Evolutionary conservation across 2,113 vertebrate species (phyloP).

Genomic region (Globicephala melas): DNA sequence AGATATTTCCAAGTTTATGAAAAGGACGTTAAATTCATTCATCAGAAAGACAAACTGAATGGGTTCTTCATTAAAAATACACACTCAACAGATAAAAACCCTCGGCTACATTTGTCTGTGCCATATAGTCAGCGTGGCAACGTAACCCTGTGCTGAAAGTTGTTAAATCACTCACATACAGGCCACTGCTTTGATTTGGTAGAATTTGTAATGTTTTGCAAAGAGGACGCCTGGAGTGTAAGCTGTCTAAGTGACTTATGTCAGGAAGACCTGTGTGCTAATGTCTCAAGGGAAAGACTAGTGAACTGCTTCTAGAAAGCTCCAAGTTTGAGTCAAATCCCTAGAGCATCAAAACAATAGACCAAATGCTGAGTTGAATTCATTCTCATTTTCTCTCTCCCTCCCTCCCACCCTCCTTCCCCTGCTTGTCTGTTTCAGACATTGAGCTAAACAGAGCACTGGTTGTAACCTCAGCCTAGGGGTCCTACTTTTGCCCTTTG

Average conservation of each 20-base stretch:
- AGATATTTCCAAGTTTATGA: background rate
- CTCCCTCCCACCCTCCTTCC: background rate
- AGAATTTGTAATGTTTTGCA: background rate
- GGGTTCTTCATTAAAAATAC: background rate
- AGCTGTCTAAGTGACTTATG: background rate
- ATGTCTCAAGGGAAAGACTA: background rate
- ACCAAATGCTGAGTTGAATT: background rate
- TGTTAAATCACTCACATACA: background rate
- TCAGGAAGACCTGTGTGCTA: background rate
- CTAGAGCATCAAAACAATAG: background rate
- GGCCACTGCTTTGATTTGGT: background rate
- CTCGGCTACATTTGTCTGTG: background rate
- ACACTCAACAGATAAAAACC: background rate
- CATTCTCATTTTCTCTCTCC: background rate
- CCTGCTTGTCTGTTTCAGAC: background rate
- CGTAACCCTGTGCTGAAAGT: background rate
- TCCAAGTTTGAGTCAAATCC: background rate
- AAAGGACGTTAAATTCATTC: background rate
- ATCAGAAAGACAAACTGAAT: background rate
- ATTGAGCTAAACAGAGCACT: background rate
- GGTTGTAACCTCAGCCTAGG: no score
- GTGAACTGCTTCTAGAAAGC: background rate
- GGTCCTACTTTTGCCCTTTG: no score
- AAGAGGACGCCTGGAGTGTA: background rate
- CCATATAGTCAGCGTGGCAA: accelerated